Conservation (phyloP, 2,888 invertebrate genomes). For the Steromphala cineraria region DNA sequence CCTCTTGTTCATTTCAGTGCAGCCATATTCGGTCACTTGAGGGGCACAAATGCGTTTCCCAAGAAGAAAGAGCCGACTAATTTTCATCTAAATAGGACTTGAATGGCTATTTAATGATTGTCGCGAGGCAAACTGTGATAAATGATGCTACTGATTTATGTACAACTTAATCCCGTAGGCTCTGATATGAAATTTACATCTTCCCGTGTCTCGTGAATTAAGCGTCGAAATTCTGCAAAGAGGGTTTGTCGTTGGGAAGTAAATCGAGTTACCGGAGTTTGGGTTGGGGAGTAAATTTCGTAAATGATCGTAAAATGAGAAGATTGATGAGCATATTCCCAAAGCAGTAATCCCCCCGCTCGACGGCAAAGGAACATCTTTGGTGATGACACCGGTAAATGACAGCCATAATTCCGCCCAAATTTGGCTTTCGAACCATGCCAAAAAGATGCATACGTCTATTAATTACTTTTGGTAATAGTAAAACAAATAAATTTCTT, state of each 20-base stretch:
- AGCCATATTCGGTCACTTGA: constrained; percentile 14
- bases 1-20: constrained; percentile 24
- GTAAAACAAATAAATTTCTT: too few species aligned
- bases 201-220: constrained; percentile 16
- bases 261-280: constrained; percentile 37
- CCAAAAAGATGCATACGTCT: too few species aligned
- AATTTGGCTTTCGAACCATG: too few species aligned
- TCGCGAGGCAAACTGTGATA: constrained; percentile 38
- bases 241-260: constrained; percentile 28
- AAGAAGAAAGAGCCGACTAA: constrained; percentile 37
- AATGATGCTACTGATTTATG: constrained; percentile 49
- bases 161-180: constrained; percentile 36
- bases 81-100: constrained; percentile 48
- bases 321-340: constrained; percentile 26
- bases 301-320: constrained; percentile 33
- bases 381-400: neutral
- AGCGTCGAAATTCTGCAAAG: constrained; percentile 15
- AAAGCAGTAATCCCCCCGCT: constrained; percentile 15
- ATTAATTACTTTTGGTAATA: too few species aligned
- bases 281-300: constrained; percentile 31
- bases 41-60: constrained; percentile 25
- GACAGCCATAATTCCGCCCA: neutral
- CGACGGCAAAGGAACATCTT: neutral
- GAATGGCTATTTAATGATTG: constrained; percentile 46
- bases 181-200: constrained; percentile 39